Percentiles rank a stretch among this genome's conserved stretches.
These are phyloP conservation scores for Epinephelus moara DNA, from an alignment of 2,113 vertebrate genomes.

Conservation along the genomic window DNA sequence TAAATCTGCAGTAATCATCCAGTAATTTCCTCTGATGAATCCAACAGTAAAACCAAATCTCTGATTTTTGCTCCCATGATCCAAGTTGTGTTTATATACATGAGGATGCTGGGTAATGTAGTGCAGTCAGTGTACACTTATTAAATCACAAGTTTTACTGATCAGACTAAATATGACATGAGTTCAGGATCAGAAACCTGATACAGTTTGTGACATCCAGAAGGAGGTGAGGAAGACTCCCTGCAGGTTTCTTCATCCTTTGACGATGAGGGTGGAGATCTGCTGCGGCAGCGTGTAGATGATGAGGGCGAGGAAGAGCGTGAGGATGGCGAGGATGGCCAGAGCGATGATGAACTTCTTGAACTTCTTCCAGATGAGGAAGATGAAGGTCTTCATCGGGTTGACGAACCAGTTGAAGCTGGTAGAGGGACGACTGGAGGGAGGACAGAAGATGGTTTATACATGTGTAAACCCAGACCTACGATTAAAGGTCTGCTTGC, in stretches of 20 bases:
- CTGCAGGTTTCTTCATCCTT: conserved; percentile 78
- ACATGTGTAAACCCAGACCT: not conserved
- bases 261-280: conserved; percentile 89
- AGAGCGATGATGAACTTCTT: conserved; percentile 91
- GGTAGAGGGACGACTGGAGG: conserved; percentile 90
- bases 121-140: conserved; percentile 13
- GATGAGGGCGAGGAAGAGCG: conserved; percentile 90
- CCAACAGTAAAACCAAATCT: not conserved
- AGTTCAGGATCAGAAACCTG: conserved; percentile 1
- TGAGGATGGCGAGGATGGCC: conserved; percentile 84
- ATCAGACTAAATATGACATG: not conserved
- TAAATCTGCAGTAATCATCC: not conserved
- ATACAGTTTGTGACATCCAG: not conserved
- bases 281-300: conserved; percentile 92
- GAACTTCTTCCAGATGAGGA: conserved; percentile 93
- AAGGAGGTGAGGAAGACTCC: not conserved
- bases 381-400: conserved; percentile 93
- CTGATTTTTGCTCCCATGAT: not conserved
- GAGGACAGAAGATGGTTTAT: conserved; percentile 24
- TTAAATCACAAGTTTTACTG: conserved; percentile 3
- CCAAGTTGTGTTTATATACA: not conserved
- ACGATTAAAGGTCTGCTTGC: not conserved
- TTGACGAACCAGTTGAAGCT: conserved; percentile 95
- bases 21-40: conserved; percentile 11
- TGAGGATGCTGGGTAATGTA: conserved; percentile 32